phyloP scores from a whole-genome alignment of 1,140 invertebrate species.

The Macrocentrus cingulum region DNA sequence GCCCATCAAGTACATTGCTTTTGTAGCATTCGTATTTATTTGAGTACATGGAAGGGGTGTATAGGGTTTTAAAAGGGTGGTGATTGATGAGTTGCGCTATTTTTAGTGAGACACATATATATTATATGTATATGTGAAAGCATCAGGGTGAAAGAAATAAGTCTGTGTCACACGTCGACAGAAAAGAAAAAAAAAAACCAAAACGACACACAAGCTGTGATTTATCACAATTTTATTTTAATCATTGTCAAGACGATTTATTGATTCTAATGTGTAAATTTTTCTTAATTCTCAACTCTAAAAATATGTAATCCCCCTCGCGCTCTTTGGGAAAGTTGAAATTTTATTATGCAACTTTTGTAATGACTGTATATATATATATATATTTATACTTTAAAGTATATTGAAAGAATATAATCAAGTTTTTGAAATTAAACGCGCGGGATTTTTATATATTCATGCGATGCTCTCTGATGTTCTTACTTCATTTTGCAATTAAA shows the following conservation, averaged over 20 bases:
- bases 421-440: no score
- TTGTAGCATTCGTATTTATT: not conserved
- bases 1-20: not conserved
- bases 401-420: no score
- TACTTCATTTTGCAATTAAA: no score
- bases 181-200: not conserved
- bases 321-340: no score
- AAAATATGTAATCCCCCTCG: no score
- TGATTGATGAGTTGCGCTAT: conserved; percentile 42
- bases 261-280: no score
- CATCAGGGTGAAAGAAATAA: conserved; percentile 25
- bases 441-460: no score
- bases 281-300: no score
- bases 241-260: conserved; percentile 17
- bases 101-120: conserved; percentile 33
- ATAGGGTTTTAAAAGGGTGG: not conserved
- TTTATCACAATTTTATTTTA: conserved; percentile 44
- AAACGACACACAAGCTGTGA: conserved; percentile 17
- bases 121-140: not conserved
- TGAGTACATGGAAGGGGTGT: not conserved
- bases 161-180: conserved; percentile 3
- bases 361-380: no score
- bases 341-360: no score
- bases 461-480: no score
- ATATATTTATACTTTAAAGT: no score